Base-by-base conservation (phyloP, 1,140 invertebrate species). In the Drosophila mayri region DNA sequence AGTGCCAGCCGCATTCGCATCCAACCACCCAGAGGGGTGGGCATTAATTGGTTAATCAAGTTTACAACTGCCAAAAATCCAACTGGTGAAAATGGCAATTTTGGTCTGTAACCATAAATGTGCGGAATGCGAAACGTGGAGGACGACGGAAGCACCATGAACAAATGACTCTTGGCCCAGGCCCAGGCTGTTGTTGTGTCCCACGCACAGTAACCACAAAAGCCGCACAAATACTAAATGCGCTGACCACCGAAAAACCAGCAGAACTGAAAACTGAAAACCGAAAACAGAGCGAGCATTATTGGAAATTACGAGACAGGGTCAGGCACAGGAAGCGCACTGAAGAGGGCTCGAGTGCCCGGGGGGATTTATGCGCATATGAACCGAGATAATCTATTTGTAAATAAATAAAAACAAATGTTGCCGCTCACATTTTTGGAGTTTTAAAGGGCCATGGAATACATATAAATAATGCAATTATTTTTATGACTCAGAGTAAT, bases 221-320 rank as follows among this genome's bases (percentile, higher is more conserved):
- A 83, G 61, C 81, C 80, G 44, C 81, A 83, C 47, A 64, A 83
- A 70, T 66, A 73, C 60, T 64, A 79, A 66, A 67, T 58, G 71
- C 68, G 65, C 30, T 58, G 62, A 58, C 60, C 60, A 70, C 52
- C 43, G 25, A 43, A 67, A 70, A 60, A 54, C 32, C 52, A 72
- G 66, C 20, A 55, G 16, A n/a, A 38, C 52, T n/a, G 52, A 64
- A 58, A 59, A 59, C 47, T 43, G 52, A 57, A 64, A 61, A 46
- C 49, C 28, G 30, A 62, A 65, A 62, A 63, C 63, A 38, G 52
- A 38, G 14, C 52, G 35, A 38, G 35, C 35, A 58, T 61, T 55
- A 64, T 73, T 59, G 75, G 61, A 78, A 66, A 78, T 78, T 78
- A 78, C 30, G 76, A 44, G 44, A 52, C 20, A 38, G 52, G 35